phyloP scores from a whole-genome alignment of 1,140 invertebrate species.

The Cydia pomonella region DNA sequence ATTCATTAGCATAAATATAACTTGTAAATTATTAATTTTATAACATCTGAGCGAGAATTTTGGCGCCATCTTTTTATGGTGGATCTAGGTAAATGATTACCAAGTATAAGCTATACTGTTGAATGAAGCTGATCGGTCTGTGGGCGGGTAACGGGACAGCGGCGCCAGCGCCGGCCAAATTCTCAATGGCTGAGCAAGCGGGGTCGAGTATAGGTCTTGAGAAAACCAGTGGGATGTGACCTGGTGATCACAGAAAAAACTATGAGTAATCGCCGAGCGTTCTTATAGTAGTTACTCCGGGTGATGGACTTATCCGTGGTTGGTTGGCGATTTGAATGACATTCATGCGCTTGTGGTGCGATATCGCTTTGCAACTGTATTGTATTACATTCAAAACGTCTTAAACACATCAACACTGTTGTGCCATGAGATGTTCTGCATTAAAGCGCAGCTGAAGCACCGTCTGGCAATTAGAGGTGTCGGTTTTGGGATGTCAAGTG shows the following conservation, averaged over 20 bases:
- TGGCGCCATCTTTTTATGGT: constrained; percentile 2
- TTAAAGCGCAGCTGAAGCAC: background rate
- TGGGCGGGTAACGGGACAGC: constrained; percentile 25
- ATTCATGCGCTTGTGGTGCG: constrained; percentile 7
- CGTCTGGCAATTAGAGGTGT: constrained; percentile 16
- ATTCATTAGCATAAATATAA: constrained; percentile 14
- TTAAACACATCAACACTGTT: background rate
- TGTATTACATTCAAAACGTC: background rate
- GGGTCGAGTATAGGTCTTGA: background rate
- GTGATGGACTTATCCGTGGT: background rate
- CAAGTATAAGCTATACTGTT: background rate
- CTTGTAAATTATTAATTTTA: background rate
- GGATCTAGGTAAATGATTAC: constrained; percentile 24
- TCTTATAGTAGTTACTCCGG: background rate
- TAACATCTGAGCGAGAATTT: background rate
- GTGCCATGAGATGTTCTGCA: background rate
- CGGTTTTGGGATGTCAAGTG: constrained; percentile 29
- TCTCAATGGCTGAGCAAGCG: background rate
- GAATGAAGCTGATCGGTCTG: constrained; percentile 17
- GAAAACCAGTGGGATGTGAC: background rate
- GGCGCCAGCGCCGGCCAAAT: background rate
- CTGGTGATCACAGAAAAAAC: background rate
- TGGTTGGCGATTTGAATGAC: background rate
- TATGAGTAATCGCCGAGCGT: background rate
- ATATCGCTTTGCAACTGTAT: constrained; percentile 18